Base-by-base conservation (phyloP, 2,888 invertebrate species). In the Lottia gigantea region DNA sequence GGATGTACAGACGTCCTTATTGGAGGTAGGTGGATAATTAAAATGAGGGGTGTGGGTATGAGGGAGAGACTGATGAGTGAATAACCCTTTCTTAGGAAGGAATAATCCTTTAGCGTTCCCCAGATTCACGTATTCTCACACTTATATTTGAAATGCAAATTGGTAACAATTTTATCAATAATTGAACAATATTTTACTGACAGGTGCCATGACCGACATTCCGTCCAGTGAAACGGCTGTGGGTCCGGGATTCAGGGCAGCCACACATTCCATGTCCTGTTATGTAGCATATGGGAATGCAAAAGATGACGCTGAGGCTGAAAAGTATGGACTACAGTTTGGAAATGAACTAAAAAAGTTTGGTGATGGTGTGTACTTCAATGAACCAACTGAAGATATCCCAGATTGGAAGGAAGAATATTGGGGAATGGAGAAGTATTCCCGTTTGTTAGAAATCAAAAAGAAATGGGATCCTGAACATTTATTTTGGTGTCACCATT, bases 401-500 rank as follows among this genome's bases (percentile, higher is more conserved):
- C 66, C 73, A 6, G 65, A 76, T 61, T 83, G 83, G 83, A 71
- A 77, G 68, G 64, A 64, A 1, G 76, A 78, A 62, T 83, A 79
- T 72, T 83, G 83, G 82, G 79, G 79, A 0, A 66, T 70, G 19
- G 12, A 7, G 6, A 76, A 79, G 62, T 83, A 83, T 67, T 47
- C 71, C 4, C 71, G 76, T 12, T 73, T 83, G 46, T 65, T 80
- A 19, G 55, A 64, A 4, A 78, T 80, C 66, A 83, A 83, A 72
- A 61, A 64, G n/a, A 40, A 64, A 14, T 81, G 75, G 67, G 81
- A 83, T 68, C 78, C 80, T 2, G 73, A 75, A 19, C 77, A 80
- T 64, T 77, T 79, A 66, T 78, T 83, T 69, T 76, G 76, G 31
- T 82, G 83, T 46, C 72, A 76, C 19, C 76, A 82, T 61, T 83